These are phyloP conservation scores for Pimephales promelas DNA, from an alignment of 2,113 vertebrate genomes.

Conservation along the genomic window DNA sequence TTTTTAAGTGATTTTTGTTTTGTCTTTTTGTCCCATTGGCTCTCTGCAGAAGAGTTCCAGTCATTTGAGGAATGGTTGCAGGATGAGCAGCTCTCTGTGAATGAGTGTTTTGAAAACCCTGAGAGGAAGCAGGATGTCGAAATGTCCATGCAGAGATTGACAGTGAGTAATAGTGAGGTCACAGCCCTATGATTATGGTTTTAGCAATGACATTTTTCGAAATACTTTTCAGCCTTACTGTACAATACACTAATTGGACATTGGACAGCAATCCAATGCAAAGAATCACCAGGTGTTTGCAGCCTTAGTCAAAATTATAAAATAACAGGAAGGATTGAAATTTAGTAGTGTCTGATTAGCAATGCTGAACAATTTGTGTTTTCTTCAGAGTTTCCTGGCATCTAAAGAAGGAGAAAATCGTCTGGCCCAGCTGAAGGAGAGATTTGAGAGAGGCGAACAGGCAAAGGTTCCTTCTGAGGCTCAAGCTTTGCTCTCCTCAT, in stretches of 20 bases:
- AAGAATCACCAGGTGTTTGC: neutral
- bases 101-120: constrained; percentile 88
- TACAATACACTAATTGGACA: neutral
- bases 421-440: constrained; percentile 77
- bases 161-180: constrained; percentile 69
- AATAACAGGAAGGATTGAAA: neutral
- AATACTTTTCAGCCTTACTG: neutral
- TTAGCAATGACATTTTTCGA: neutral
- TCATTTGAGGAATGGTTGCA: constrained; percentile 87
- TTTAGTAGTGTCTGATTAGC: neutral
- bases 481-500: constrained; percentile 74
- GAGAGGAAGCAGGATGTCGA: constrained; percentile 79
- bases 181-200: neutral
- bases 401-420: constrained; percentile 79
- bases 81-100: constrained; percentile 80
- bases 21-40: neutral
- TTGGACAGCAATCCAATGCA: neutral
- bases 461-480: constrained; percentile 76
- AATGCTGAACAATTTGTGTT: constrained; percentile 37
- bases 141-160: constrained; percentile 79
- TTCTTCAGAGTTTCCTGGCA: constrained; percentile 79
- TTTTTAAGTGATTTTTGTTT: neutral
- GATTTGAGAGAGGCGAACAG: constrained; percentile 73
- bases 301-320: neutral
- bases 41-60: constrained; percentile 81